A percentile compares a stretch with the other conserved stretches of the same genome.
Conservation (phyloP, 2,888 invertebrate species). For the Digitonthophagus gazella region DNA sequence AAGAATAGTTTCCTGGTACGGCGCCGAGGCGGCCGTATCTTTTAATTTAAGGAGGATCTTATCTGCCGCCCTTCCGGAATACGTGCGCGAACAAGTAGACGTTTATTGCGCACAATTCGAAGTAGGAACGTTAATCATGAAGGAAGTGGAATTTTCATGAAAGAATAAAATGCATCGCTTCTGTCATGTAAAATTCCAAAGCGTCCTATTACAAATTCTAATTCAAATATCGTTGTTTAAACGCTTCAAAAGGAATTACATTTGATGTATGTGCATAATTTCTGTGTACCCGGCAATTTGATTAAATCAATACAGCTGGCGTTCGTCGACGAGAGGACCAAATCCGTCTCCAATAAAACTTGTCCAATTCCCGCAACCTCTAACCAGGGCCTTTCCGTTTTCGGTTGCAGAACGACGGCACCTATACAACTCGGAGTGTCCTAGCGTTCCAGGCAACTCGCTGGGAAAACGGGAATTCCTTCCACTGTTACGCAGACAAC, state of each 20-base stretch:
- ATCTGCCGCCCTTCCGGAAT: neutral
- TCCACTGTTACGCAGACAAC: constrained; percentile 81
- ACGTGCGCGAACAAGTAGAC: neutral
- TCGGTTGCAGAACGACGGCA: constrained; percentile 67
- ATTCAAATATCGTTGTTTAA: neutral
- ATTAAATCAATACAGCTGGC: neutral
- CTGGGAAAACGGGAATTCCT: constrained; percentile 75
- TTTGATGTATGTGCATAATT: neutral
- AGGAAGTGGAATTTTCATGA: neutral
- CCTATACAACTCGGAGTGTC: constrained; percentile 75
- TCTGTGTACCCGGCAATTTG: neutral
- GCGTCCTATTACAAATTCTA: too few species aligned
- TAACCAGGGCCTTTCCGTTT: neutral
- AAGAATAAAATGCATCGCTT: neutral
- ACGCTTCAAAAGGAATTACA: neutral
- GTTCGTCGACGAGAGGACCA: neutral
- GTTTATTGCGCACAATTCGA: neutral
- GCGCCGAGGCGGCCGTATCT: constrained; percentile 25
- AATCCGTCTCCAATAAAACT: constrained; percentile 5
- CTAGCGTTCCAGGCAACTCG: constrained; percentile 77
- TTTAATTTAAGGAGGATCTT: constrained; percentile 29
- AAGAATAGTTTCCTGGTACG: constrained; percentile 31
- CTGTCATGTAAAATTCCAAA: too few species aligned
- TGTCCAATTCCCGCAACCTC: neutral
- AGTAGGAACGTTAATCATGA: neutral